A percentile compares a stretch with the other conserved stretches of the same genome.
Conservation (phyloP, 2,888 invertebrate genomes). For the Papilio gigon region DNA sequence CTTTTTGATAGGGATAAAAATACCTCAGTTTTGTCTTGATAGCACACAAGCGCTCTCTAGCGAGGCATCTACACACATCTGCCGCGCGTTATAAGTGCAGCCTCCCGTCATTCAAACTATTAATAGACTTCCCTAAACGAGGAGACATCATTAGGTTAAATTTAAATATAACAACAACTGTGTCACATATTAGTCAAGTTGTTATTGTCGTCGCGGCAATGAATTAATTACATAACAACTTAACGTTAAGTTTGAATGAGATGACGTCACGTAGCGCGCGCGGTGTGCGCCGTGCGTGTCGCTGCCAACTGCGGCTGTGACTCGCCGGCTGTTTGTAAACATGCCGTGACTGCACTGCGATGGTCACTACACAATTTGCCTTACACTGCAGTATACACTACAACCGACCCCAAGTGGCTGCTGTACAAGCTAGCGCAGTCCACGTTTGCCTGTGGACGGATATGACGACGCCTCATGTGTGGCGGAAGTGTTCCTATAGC, state of each 20-base stretch:
- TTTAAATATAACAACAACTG: not conserved
- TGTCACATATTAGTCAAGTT: not conserved
- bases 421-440: not conserved
- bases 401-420: not conserved
- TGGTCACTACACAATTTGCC: not conserved
- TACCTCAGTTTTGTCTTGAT: not conserved
- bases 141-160: not conserved
- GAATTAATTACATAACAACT: conserved; percentile 1
- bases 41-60: not conserved
- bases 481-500: conserved; percentile 16
- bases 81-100: not conserved
- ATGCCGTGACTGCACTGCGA: not conserved
- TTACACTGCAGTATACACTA: not conserved
- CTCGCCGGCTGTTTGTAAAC: conserved; percentile 13
- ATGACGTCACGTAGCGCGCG: conserved; percentile 7
- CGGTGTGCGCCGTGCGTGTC: not conserved
- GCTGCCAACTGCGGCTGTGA: conserved; percentile 11
- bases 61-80: not conserved
- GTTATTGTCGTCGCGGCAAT: not conserved
- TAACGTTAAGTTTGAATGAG: conserved; percentile 4
- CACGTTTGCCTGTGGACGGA: not conserved
- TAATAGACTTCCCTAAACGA: not conserved
- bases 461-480: conserved; percentile 4
- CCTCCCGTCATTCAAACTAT: not conserved
- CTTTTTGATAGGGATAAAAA: conserved; percentile 24